phyloP scores from a whole-genome alignment of 2,113 vertebrate genomes.

The Pteropus alecto region DNA sequence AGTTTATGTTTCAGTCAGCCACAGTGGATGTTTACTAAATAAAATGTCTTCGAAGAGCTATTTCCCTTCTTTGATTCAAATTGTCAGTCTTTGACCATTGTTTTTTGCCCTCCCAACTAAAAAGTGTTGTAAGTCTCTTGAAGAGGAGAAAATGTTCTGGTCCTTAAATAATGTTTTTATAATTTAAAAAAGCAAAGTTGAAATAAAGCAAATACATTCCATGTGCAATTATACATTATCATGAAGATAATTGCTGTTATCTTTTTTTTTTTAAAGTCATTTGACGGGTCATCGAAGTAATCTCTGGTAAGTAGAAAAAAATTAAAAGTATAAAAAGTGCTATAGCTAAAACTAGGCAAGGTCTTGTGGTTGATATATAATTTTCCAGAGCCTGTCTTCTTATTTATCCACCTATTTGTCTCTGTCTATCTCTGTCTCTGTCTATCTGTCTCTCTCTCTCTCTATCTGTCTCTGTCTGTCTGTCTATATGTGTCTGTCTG shows the following conservation, averaged over 20 bases:
- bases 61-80: neutral
- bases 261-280: neutral
- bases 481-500: too few relatives aligned
- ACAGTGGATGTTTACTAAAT: neutral
- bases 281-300: neutral
- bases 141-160: neutral
- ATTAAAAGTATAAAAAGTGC: neutral
- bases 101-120: neutral
- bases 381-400: neutral
- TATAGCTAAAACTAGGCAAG: neutral
- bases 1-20: neutral
- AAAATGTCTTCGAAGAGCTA: neutral
- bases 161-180: neutral
- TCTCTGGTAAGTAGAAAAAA: neutral
- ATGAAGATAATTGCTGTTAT: neutral
- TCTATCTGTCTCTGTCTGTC: rapidly evolving
- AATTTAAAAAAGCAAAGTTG: neutral
- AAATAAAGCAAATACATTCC: neutral
- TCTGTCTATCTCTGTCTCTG: too few relatives aligned
- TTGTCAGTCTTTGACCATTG: neutral
- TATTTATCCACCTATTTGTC: too few relatives aligned
- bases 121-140: neutral
- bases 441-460: neutral
- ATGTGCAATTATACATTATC: neutral
- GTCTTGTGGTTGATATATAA: neutral